Evolutionary conservation across 2,113 vertebrate genomes (phyloP).

Genomic region (Eretmochelys imbricata): DNA sequence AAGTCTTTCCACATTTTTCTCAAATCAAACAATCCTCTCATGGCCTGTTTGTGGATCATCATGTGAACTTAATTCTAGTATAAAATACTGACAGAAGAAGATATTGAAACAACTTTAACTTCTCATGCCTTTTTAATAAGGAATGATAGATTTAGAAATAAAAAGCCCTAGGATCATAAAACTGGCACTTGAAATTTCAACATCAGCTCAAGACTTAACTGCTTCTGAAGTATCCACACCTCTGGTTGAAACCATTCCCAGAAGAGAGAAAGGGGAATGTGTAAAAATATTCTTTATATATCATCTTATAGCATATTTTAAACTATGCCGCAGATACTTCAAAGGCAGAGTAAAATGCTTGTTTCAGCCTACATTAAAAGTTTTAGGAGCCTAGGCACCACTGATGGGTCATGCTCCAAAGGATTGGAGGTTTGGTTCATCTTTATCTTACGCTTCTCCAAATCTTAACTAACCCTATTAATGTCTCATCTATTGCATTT

Average conservation of each 20-base stretch:
- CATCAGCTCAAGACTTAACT: not conserved
- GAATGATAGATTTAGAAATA: conserved; percentile 39
- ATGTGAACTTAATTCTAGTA: conserved; percentile 1
- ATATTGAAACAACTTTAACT: conserved; percentile 27
- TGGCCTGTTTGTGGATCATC: not conserved
- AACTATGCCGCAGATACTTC: not conserved
- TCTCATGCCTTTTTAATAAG: conserved; percentile 44
- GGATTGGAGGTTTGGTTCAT: not conserved
- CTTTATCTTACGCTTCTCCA: not conserved
- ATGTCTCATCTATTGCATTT: not conserved
- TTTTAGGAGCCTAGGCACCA: not conserved
- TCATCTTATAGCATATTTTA: not conserved
- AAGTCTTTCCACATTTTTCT: conserved; percentile 20
- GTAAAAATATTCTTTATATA: not conserved
- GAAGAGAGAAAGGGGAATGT: not conserved
- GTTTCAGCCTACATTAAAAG: not conserved
- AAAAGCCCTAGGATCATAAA: conserved; percentile 14
- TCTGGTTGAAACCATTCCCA: not conserved
- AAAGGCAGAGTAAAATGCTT: not conserved
- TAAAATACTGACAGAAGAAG: conserved; percentile 49
- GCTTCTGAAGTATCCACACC: not conserved
- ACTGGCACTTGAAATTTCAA: not conserved
- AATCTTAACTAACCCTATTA: not conserved
- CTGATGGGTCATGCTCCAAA: not conserved
- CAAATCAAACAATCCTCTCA: conserved; percentile 17